Base-by-base conservation (phyloP, 1,140 invertebrate genomes). In the Rhyzopertha dominica region DNA sequence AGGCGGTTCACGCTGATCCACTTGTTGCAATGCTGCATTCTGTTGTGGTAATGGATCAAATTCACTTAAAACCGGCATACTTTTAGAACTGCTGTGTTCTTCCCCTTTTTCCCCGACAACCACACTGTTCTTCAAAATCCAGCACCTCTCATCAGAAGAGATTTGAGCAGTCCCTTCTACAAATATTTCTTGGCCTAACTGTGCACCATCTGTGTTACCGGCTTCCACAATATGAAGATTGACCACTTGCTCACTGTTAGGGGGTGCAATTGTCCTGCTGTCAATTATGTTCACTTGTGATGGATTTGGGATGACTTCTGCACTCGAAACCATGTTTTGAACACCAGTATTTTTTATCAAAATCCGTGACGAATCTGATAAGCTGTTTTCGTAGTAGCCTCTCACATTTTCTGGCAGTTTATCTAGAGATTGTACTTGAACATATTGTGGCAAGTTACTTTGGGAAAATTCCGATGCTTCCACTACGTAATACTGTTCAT, bases 181-280 rank as follows among this genome's bases (percentile, higher is more conserved):
- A n/a, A n/a, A n/a, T n/a, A n/a, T n/a, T n/a, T n/a, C n/a, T n/a
- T n/a, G n/a, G n/a, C n/a, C n/a, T n/a, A n/a, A n/a, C n/a, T n/a
- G n/a, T n/a, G n/a, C n/a, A n/a, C n/a, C n/a, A n/a, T n/a, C n/a
- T n/a, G n/a, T n/a, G n/a, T n/a, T n/a, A n/a, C n/a, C n/a, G n/a
- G 32, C 28, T 31, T 60, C 58, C 18, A 58, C 49, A 16, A 60
- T 59, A 30, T 59, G 57, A n/a, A 59, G 45, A 35, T 56, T 59
- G 5, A 59, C 57, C 2, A 54, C 49, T 32, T 49, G 32, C n/a
- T 59, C 57, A 8, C 25, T 29, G 9, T 32, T 52, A 8, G 4
- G 22, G 35, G 35, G 25, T 12, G 31, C 47, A 30, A 42, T 51
- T 1, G 45, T 37, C 1, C 32, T 34, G 12, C 26, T 37, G 14